Base-by-base conservation (phyloP, 2,113 vertebrate species). In the Hemibagrus wyckioides region DNA sequence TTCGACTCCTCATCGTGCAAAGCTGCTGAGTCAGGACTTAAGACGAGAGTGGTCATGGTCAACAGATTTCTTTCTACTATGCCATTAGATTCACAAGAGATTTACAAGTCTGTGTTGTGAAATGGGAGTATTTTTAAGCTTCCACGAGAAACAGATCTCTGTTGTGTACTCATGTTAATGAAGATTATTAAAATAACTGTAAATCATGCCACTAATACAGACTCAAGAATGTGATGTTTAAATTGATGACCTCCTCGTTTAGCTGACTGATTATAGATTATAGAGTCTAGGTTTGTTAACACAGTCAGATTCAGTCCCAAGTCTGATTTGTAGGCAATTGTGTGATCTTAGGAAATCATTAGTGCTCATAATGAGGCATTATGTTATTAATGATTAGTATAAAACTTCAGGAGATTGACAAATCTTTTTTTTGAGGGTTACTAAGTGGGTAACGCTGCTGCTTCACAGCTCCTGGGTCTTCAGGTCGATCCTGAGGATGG, bases 21-120 rank as follows among this genome's bases (percentile, higher is more conserved):
- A 80, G 63, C 80, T 84, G 89, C 86, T 88, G 86, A 83, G 54
- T 84, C 84, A 48, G 33, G 80, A 33, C 41, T 61, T 71, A 21
- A 69, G n/a, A 41, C 21, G 41, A 76, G 67, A 52, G 8, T 28
- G 48, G 15, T 54, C 25, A 23, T 1, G 36, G 44, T 48, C 63
- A 63, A 19, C 33, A 41, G n/a, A n/a, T n/a, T n/a, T 10, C 21
- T 21, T 19, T 75, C 54, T 17, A 8, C n/a, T n/a, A n/a, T n/a
- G n/a, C n/a, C n/a, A n/a, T n/a, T n/a, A n/a, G n/a, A n/a, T n/a
- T n/a, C n/a, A n/a, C n/a, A n/a, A n/a, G n/a, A n/a, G n/a, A n/a
- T n/a, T n/a, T n/a, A n/a, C n/a, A n/a, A n/a, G n/a, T 33, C 52
- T 36, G 75, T 76, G 15, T 79, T 79, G 28, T 0, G 48, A 52